A percentile compares a stretch with the other conserved stretches of the same genome.
These are phyloP conservation scores for Hypanus sabinus DNA, from an alignment of 2,113 vertebrate genomes.

Conservation along the genomic window DNA sequence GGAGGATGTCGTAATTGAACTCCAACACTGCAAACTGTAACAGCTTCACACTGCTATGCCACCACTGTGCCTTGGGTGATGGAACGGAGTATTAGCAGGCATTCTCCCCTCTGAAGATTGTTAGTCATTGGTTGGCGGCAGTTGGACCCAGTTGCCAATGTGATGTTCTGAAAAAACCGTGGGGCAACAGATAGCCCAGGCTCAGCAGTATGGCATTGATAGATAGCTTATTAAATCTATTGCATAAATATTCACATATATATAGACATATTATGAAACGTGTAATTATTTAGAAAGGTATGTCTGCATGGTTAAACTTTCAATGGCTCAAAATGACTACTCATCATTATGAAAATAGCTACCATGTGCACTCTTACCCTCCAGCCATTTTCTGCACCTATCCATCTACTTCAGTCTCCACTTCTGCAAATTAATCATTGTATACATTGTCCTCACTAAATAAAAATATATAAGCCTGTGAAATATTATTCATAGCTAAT, in stretches of 20 bases:
- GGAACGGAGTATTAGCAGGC: neutral
- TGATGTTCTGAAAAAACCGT: neutral
- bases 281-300: neutral
- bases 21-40: too few species aligned
- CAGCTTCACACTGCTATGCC: too few species aligned
- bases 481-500: neutral
- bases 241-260: neutral
- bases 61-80: too few species aligned
- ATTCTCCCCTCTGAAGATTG: neutral
- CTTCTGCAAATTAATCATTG: neutral
- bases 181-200: neutral
- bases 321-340: neutral
- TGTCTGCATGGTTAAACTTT: neutral
- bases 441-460: neutral
- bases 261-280: neutral
- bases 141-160: neutral
- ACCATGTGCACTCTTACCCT: neutral
- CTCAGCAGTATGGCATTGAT: neutral
- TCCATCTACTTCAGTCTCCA: neutral
- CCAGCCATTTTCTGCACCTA: neutral
- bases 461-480: neutral
- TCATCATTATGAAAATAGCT: neutral
- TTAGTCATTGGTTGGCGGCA: neutral
- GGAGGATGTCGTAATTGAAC: too few species aligned
- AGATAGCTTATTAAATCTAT: neutral